Evolutionary conservation across 2,797 vertebrate genomes (phyloP).

Genomic region (Fundulus diaphanus): DNA sequence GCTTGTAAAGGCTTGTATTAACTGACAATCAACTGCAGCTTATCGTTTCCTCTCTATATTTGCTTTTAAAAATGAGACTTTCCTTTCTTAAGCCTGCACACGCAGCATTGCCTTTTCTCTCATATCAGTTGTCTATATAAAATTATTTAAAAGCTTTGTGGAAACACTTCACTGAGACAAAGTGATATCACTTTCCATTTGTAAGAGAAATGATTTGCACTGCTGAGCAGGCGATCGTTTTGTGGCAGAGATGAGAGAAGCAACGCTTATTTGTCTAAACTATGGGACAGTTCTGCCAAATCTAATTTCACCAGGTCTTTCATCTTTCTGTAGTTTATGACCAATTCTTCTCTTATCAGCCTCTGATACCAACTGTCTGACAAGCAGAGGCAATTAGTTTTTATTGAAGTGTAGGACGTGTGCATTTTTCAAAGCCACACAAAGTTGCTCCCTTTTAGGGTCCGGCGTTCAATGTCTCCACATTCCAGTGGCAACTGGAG

Average conservation of each 20-base stretch:
- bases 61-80: not conserved
- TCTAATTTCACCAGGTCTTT: slow-evolving; percentile 18
- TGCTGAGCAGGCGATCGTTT: slow-evolving; percentile 24
- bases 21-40: not conserved
- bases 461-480: not conserved
- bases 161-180: slow-evolving; percentile 7
- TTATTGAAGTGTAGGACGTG: not conserved
- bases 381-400: not conserved
- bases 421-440: not conserved
- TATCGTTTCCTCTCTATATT: not conserved
- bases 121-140: slow-evolving; percentile 17
- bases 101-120: not conserved
- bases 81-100: slow-evolving; percentile 1
- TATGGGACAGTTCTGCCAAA: slow-evolving; percentile 4
- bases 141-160: slow-evolving; percentile 26
- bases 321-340: slow-evolving; percentile 12
- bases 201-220: slow-evolving; percentile 24
- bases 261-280: slow-evolving; percentile 22
- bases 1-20: not conserved
- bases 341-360: slow-evolving; percentile 11
- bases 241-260: slow-evolving; percentile 14
- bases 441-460: not conserved
- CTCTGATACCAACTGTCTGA: slow-evolving; percentile 3
- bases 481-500: not conserved
- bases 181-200: slow-evolving; percentile 41